phyloP scores from a whole-genome alignment of 2,888 invertebrate species.

The Agrochola lota region DNA sequence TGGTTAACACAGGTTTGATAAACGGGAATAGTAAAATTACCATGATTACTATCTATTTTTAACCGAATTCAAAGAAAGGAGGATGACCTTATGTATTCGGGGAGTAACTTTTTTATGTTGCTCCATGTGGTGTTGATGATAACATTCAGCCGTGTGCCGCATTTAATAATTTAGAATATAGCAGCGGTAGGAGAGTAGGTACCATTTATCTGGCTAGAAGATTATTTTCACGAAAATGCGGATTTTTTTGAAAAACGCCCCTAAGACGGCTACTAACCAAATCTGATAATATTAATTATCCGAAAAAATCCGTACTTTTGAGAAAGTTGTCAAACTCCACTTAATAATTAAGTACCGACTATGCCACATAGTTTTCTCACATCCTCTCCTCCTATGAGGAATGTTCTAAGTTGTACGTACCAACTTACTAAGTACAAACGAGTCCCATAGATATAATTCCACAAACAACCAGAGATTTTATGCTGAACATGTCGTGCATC shows the following conservation, averaged over 20 bases:
- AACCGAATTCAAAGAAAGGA: not conserved
- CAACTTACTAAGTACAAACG: constrained; percentile 25
- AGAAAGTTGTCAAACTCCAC: not conserved
- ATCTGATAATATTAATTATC: not conserved
- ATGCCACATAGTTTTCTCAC: not conserved
- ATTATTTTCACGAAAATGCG: not conserved
- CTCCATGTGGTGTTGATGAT: not conserved
- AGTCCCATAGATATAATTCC: constrained; percentile 49
- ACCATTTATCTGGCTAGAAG: not conserved
- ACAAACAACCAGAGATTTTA: constrained; percentile 59
- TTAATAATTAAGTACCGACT: not conserved
- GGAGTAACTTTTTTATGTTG: not conserved
- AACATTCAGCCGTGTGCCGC: not conserved
- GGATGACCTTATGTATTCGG: not conserved
- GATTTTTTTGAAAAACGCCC: not conserved
- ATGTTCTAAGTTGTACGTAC: not conserved
- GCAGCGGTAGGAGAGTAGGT: not conserved
- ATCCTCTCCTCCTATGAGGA: not conserved
- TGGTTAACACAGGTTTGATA: not conserved
- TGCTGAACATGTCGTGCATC: constrained; percentile 63
- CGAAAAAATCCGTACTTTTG: not conserved
- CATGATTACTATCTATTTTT: not conserved
- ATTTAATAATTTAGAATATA: not conserved
- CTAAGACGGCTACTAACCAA: too few species aligned
- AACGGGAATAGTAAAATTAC: not conserved